Conservation (phyloP, 2,797 vertebrate species). For the Nannoperca australis region DNA sequence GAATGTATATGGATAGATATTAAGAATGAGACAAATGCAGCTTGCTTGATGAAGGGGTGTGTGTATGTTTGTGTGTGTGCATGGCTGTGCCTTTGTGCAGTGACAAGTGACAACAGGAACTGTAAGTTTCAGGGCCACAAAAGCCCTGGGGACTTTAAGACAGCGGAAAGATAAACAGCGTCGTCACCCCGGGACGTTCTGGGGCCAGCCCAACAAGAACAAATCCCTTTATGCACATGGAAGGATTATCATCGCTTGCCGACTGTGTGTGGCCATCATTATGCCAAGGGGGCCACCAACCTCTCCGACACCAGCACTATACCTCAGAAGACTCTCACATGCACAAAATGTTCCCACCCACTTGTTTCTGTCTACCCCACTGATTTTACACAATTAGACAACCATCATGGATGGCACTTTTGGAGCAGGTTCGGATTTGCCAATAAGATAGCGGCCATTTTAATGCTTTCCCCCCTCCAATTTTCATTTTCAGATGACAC, state of each 20-base stretch:
- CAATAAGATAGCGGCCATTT: conserved; percentile 68
- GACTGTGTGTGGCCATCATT: conserved; percentile 66
- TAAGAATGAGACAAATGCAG: conserved; percentile 27
- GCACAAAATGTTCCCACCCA: conserved; percentile 52
- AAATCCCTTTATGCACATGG: conserved; percentile 82
- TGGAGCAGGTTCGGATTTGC: conserved; percentile 54
- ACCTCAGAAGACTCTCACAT: conserved; percentile 51
- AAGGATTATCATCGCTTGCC: conserved; percentile 75
- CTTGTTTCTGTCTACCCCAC: conserved; percentile 64
- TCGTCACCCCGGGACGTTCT: conserved; percentile 72
- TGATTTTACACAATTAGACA: conserved; percentile 70
- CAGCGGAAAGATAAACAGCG: conserved; percentile 82
- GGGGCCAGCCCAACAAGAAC: conserved; percentile 76
- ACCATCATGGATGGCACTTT: conserved; percentile 47
- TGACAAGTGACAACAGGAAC: conserved; percentile 69
- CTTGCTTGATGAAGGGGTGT: conserved; percentile 19
- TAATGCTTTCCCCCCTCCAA: conserved; percentile 30
- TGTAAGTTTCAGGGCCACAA: conserved; percentile 72
- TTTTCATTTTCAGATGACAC: conserved; percentile 69
- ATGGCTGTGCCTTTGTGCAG: conserved; percentile 28
- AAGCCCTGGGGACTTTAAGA: conserved; percentile 75
- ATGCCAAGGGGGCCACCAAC: conserved; percentile 56
- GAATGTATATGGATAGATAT: conserved; percentile 26
- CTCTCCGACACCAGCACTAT: conserved; percentile 58
- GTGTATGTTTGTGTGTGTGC: conserved; percentile 23